Evolutionary conservation across 2,888 invertebrate genomes (phyloP), one percentile per base, ranked within the genome.

Genomic region (Cheilosia vernalis): DNA sequence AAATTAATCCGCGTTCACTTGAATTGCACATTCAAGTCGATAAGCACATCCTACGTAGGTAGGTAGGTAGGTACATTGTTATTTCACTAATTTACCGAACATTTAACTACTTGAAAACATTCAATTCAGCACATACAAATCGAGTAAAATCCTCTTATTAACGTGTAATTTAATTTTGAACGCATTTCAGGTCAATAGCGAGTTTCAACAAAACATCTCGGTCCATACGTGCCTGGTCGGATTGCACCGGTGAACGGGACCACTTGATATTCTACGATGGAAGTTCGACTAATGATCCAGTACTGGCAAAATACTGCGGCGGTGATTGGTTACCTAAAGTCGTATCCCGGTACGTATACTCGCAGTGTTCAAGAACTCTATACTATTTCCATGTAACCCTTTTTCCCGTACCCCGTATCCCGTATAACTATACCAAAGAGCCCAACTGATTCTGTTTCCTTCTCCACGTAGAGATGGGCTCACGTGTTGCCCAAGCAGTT

Each of bases 241-340:
- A 96, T 90, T 97, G 97, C 90, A 96, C 96, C 0, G 95, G 95
- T 2, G 96, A 96, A 90, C 94, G 96, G 61, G 97, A 97, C 92
- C 95, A 96, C 88, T 93, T 98, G 77, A 95, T 97, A 88, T 96
- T 98, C 91, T 96, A 96, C 91, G 97, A 98, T 91, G 97, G 97
- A 73, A 95, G 95, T 64, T 94, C 95, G 44, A 95, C 96, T 15
- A 96, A 97, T 90, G 96, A 97, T 92, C 96, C 96, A 7, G 95
- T 97, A 66, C 93, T 97, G 88, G 94, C 97, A 87, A 95, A 96
- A 91, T 97, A 97, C 92, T 98, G 98, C 91, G 97, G 97, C 15
- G 97, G 97, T 3, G 96, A 96, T 90, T 95, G 95, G 95, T 92
- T 97, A 89, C 97, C 97, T 3, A 93, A 95, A 86, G 95, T 98